Evolutionary conservation across 2,113 vertebrate genomes (phyloP).

Genomic region (Edolisoma coerulescens): DNA sequence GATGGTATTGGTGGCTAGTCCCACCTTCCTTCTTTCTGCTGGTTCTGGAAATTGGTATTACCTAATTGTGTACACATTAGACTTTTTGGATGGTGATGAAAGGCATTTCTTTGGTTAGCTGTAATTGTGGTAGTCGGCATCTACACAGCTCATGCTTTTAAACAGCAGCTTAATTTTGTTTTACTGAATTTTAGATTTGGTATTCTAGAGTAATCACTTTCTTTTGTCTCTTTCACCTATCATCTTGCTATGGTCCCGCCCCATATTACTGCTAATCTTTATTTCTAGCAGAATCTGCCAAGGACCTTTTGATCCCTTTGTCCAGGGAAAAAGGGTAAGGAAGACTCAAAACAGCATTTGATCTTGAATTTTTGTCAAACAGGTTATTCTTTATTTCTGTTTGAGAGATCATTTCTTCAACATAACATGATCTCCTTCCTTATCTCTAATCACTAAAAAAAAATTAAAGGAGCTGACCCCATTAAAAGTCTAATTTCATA

Average conservation of each 20-base stretch:
- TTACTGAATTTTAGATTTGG: not conserved
- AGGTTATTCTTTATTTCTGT: not conserved
- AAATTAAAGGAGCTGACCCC: not conserved
- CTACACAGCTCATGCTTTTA: not conserved
- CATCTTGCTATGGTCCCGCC: not conserved
- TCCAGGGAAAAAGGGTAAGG: not conserved
- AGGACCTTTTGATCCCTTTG: not conserved
- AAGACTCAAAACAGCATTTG: not conserved
- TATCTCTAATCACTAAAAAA: not conserved
- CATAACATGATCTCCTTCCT: not conserved
- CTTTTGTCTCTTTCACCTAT: not conserved
- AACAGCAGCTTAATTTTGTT: not conserved
- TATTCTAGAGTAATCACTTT: not conserved
- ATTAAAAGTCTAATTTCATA: not conserved
- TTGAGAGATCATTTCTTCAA: not conserved
- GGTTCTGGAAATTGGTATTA: not conserved
- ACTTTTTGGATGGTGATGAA: not conserved
- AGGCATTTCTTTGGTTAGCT: not conserved
- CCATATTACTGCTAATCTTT: not conserved
- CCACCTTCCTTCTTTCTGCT: not conserved
- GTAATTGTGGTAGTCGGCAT: not conserved
- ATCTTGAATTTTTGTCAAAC: not conserved
- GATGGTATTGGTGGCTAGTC: not conserved
- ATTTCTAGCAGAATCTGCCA: not conserved
- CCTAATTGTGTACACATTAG: not conserved